Conservation (phyloP, 1,140 invertebrate genomes). For the Ips typographus region DNA sequence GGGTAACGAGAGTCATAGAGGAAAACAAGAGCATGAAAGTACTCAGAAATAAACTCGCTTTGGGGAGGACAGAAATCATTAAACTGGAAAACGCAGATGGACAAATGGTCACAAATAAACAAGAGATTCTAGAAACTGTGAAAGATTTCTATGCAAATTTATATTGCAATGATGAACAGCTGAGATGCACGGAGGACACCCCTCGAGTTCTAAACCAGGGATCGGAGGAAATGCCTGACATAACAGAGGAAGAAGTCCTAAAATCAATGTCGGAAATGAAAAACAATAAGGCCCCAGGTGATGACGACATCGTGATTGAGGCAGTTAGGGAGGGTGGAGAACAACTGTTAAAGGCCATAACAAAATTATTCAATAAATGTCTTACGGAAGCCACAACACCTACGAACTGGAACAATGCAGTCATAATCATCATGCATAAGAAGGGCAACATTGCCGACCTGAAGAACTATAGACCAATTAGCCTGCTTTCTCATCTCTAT, state of each 20-base stretch:
- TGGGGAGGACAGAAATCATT: background rate
- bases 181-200: background rate
- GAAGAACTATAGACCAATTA: too few relatives aligned
- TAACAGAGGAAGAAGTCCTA: constrained; percentile 3
- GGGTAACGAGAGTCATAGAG: too few relatives aligned
- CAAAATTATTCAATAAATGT: background rate
- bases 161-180: background rate
- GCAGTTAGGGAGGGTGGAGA: constrained; percentile 9
- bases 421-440: background rate
- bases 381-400: background rate
- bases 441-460: too few relatives aligned
- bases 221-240: constrained; percentile 6
- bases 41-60: too few relatives aligned
- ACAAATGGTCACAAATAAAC: background rate
- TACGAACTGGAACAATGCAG: constrained; percentile 2
- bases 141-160: constrained; percentile 2
- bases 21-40: too few relatives aligned
- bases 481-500: too few relatives aligned
- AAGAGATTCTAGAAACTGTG: background rate
- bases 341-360: constrained; percentile 8
- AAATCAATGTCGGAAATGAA: background rate
- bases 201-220: background rate
- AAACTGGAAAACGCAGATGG: background rate
- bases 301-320: constrained; percentile 10
- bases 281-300: constrained; percentile 5